Base-by-base conservation (phyloP, 2,888 invertebrate species). In the Drosophila bunnanda region DNA sequence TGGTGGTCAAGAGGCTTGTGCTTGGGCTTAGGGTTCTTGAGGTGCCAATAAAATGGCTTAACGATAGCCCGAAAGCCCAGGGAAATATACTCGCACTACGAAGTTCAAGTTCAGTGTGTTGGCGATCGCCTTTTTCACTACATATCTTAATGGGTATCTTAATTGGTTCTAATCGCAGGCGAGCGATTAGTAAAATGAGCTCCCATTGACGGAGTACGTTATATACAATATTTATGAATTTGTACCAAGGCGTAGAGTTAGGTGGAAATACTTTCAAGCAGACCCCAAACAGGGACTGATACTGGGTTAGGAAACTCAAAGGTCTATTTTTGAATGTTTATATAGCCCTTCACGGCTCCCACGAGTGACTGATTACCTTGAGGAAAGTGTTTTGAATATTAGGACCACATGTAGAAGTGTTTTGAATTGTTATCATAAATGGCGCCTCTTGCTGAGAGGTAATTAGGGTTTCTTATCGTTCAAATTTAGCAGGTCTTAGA, bases 191-290 rank as follows among this genome's bases (percentile, higher is more conserved):
- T 56, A 36, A 72, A 72, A 71, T 71, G 39, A 62, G 46, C 32
- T 72, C 41, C 38, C 48, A 70, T 69, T 70, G 67, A 66, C 54
- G 30, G 30, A 48, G 39, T 55, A 28, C n/a, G 46, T 17, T 20
- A 48, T 66, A 41, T 67, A 34, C 53, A 54, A 53, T 46, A 36
- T 72, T 72, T 72, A 73, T 72, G 39, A 38, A 57, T 72, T 72
- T 53, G 62, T 60, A 70, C 70, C 36, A 71, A 52, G 17, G 25
- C 4, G 13, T 46, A 30, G 28, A 39, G 44, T 8, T n/a, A n/a
- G 46, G n/a, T 46, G 15, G 15, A 4, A 30, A 56, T 30, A 38
- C 20, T 34, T 58, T 36, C 41, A 54, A 30, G n/a, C n/a, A 38
- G 56, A 68, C 68, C 71, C 59, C 54, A 41, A 48, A 41, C 38